phyloP scores from a whole-genome alignment of 2,113 vertebrate species.

The Scytalopus superciliaris region DNA sequence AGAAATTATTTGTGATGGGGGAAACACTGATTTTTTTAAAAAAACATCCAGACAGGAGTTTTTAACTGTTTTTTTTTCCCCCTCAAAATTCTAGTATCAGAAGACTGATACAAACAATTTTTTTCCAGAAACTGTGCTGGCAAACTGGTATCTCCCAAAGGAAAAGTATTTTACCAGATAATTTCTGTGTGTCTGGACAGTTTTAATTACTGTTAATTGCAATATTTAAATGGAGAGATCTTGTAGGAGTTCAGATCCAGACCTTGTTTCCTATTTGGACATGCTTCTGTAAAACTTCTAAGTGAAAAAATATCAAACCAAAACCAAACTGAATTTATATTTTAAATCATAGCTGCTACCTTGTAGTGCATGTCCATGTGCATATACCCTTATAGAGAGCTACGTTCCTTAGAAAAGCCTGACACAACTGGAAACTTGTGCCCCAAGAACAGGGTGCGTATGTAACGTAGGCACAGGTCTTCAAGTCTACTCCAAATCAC shows the following conservation, averaged over 20 bases:
- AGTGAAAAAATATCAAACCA: not conserved
- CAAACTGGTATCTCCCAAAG: not conserved
- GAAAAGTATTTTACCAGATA: not conserved
- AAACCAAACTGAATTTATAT: not conserved
- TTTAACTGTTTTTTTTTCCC: not conserved
- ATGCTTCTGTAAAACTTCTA: not conserved
- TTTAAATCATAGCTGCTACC: not conserved
- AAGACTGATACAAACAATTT: not conserved
- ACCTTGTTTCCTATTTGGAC: not conserved
- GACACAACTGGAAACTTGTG: not conserved
- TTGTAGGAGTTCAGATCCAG: not conserved
- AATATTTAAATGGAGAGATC: not conserved
- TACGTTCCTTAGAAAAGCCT: not conserved
- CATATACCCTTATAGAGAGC: not conserved
- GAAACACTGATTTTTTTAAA: not conserved
- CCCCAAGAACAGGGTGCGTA: not conserved
- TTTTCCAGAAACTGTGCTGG: not conserved
- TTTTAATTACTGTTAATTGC: not conserved
- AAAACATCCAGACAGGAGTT: not conserved
- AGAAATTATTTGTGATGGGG: not conserved
- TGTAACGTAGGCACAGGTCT: not conserved
- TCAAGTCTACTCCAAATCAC: not conserved
- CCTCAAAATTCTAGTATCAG: not conserved
- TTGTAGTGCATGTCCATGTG: not conserved
- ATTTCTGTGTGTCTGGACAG: not conserved